Percentiles rank a stretch among this genome's conserved stretches.
Conservation (phyloP, 2,888 invertebrate genomes). For the Metellina segmentata region DNA sequence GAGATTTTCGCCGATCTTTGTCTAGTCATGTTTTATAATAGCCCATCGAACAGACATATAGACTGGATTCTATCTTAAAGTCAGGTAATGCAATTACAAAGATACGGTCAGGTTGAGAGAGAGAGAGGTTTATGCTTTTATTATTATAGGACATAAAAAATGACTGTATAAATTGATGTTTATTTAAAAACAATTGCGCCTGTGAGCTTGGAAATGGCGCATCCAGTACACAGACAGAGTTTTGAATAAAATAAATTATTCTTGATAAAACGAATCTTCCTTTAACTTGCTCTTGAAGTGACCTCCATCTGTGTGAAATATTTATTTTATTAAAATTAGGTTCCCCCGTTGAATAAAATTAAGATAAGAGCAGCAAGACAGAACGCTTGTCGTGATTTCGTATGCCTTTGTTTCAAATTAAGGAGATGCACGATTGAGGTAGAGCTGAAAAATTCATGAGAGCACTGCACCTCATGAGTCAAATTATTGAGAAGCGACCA, state of each 20-base stretch:
- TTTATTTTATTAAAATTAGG: background rate
- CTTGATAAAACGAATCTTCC: background rate
- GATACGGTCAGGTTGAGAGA: no score
- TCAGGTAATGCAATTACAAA: no score
- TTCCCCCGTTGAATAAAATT: background rate
- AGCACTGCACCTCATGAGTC: background rate
- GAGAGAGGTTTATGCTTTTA: no score
- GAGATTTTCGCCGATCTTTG: no score
- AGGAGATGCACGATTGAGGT: background rate
- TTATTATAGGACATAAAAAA: no score
- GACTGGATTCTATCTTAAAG: no score
- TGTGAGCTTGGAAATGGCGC: no score
- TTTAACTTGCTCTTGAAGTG: background rate
- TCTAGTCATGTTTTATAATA: no score
- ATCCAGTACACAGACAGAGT: no score
- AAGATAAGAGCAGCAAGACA: background rate
- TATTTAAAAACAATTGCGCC: no score
- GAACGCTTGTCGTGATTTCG: background rate
- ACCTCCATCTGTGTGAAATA: background rate
- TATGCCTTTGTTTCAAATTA: background rate
- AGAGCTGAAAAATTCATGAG: background rate
- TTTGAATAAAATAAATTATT: background rate
- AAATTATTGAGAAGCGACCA: background rate
- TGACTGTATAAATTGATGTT: no score
- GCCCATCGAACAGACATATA: no score